These are phyloP conservation scores for Physocephala rufipes DNA, from an alignment of 2,888 invertebrate species.

Conservation along the genomic window DNA sequence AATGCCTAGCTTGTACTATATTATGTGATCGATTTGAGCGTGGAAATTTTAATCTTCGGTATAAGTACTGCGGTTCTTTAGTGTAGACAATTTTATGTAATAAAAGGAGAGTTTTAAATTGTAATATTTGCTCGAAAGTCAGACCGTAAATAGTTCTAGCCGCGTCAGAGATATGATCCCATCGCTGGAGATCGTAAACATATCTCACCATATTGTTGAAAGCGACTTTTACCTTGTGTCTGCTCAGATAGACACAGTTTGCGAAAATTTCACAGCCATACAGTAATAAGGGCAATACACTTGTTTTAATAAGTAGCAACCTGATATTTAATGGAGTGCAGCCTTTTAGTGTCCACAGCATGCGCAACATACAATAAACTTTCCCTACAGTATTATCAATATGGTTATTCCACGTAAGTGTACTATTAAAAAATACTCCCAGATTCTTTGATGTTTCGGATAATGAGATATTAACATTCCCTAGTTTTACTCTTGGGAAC, in stretches of 20 bases:
- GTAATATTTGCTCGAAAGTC: not conserved
- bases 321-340: not conserved
- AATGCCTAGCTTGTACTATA: not conserved
- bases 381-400: not conserved
- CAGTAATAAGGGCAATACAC: not conserved
- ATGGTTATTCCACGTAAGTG: not conserved
- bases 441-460: conserved; percentile 8
- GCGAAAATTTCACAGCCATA: conserved; percentile 15
- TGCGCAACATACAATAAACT: not conserved
- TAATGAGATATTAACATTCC: not conserved
- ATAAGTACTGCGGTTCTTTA: not conserved
- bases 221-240: not conserved
- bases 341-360: not conserved
- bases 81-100: not conserved
- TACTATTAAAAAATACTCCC: conserved; percentile 3
- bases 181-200: not conserved
- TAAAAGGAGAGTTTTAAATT: not conserved
- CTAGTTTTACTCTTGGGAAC: not conserved
- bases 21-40: not conserved
- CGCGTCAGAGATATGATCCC: not conserved
- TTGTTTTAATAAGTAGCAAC: not conserved
- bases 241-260: not conserved
- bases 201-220: not conserved
- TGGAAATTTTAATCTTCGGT: not conserved
- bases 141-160: not conserved